A percentile compares a stretch with the other conserved stretches of the same genome.
Conservation (phyloP, 2,797 vertebrate species). For the Rallus crepitans region DNA sequence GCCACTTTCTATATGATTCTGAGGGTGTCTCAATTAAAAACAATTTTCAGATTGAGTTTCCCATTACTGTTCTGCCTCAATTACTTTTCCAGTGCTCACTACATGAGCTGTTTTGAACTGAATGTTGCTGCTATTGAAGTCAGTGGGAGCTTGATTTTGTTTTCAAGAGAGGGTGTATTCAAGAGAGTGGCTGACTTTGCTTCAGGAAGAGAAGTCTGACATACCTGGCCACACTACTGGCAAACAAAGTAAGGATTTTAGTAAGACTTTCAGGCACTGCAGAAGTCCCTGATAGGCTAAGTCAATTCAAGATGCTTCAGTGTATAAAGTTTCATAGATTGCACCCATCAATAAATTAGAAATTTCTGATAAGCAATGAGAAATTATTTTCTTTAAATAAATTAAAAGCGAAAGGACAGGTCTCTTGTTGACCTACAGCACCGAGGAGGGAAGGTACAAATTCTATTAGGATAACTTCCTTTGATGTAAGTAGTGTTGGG, state of each 20-base stretch:
- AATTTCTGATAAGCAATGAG: not conserved
- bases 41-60: conserved; percentile 40
- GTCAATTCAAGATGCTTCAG: not conserved
- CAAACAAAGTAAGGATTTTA: not conserved
- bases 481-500: not conserved
- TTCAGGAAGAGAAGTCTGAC: not conserved
- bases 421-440: not conserved
- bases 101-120: not conserved
- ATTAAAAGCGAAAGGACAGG: not conserved
- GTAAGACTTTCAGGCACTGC: not conserved
- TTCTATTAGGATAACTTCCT: not conserved
- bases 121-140: not conserved
- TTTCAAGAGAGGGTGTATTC: not conserved
- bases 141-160: not conserved
- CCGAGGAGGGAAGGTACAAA: not conserved
- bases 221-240: not conserved
- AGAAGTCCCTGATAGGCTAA: not conserved
- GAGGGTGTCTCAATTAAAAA: conserved; percentile 22
- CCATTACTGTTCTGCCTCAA: conserved; percentile 12
- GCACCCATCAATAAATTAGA: not conserved
- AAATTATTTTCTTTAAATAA: not conserved
- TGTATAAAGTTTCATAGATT: not conserved
- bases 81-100: conserved; percentile 27
- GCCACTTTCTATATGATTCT: conserved; percentile 1
- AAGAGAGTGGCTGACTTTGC: not conserved